A percentile compares a stretch with the other conserved stretches of the same genome.
phyloP scores from a whole-genome alignment of 2,888 invertebrate species.

The Tetheella fluctuosa region DNA sequence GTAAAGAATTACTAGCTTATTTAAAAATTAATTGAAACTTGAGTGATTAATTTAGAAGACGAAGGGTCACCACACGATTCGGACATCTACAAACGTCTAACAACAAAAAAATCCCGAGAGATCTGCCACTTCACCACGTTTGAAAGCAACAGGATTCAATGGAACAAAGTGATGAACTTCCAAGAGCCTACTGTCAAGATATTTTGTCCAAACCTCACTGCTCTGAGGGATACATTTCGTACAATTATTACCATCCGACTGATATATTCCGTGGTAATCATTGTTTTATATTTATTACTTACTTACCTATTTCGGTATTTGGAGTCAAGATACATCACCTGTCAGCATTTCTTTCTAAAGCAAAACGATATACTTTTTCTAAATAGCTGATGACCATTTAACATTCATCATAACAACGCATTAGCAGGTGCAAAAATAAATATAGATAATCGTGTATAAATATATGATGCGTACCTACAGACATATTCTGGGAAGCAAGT shows the following conservation, averaged over 20 bases:
- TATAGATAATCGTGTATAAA: too few relatives aligned
- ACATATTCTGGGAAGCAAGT: slow-evolving; percentile 43
- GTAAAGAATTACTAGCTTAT: neutral
- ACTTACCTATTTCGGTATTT: too few relatives aligned
- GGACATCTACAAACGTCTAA: slow-evolving; percentile 58
- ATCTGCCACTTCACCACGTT: slow-evolving; percentile 71
- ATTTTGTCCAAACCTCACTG: slow-evolving; percentile 75
- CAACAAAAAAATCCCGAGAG: slow-evolving; percentile 53
- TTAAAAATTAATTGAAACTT: neutral
- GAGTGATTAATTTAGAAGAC: slow-evolving; percentile 21
- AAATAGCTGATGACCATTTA: too few relatives aligned
- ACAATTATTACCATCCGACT: slow-evolving; percentile 76
- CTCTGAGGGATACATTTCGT: slow-evolving; percentile 83
- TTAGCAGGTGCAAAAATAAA: too few relatives aligned
- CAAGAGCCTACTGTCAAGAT: slow-evolving; percentile 78
- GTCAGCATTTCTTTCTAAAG: too few relatives aligned
- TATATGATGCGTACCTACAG: slow-evolving; percentile 26
- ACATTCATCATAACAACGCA: too few relatives aligned
- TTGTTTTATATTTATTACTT: neutral
- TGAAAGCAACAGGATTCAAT: slow-evolving; percentile 77
- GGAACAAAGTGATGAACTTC: slow-evolving; percentile 82
- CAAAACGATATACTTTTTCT: too few relatives aligned
- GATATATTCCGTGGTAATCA: slow-evolving; percentile 80
- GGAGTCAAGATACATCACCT: too few relatives aligned
- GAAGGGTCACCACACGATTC: slow-evolving; percentile 50